Percentiles rank a stretch among this genome's conserved stretches.
Evolutionary conservation across 2,113 vertebrate genomes (phyloP).

Genomic region (Coryphaenoides rupestris): DNA sequence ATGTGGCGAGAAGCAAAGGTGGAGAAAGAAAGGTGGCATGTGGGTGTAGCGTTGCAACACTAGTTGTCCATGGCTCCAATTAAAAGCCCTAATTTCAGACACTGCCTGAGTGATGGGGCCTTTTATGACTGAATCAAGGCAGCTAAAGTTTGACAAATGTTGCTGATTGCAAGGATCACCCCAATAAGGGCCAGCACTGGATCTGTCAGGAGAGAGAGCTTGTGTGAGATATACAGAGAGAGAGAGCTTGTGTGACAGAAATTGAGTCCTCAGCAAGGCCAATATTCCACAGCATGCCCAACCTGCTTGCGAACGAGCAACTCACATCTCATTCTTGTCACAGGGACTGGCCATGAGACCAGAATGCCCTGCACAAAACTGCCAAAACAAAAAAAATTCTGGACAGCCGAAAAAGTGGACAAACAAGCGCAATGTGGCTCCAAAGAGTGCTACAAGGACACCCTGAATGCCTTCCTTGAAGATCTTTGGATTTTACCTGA

Average conservation of each 20-base stretch:
- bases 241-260: background rate
- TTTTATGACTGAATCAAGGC: conserved; percentile 44
- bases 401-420: conserved; percentile 1
- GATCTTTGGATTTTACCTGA: too few relatives aligned
- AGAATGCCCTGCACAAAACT: conserved; percentile 7
- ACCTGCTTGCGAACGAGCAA: background rate
- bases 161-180: conserved; percentile 40
- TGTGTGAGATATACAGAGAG: background rate
- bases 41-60: background rate
- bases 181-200: conserved; percentile 30
- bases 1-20: too few relatives aligned
- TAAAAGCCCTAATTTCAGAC: conserved; percentile 38
- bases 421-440: background rate
- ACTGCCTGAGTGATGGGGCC: conserved; percentile 40
- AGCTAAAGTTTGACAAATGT: conserved; percentile 51
- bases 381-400: conserved; percentile 5
- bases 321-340: conserved; percentile 1
- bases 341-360: conserved; percentile 6
- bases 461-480: too few relatives aligned
- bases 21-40: too few relatives aligned
- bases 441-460: background rate
- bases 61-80: conserved; percentile 40
- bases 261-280: too few relatives aligned
- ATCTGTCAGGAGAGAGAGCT: conserved; percentile 8
- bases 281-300: background rate